Evolutionary conservation across 2,888 invertebrate species (phyloP).

Genomic region (Leucozona laternaria): DNA sequence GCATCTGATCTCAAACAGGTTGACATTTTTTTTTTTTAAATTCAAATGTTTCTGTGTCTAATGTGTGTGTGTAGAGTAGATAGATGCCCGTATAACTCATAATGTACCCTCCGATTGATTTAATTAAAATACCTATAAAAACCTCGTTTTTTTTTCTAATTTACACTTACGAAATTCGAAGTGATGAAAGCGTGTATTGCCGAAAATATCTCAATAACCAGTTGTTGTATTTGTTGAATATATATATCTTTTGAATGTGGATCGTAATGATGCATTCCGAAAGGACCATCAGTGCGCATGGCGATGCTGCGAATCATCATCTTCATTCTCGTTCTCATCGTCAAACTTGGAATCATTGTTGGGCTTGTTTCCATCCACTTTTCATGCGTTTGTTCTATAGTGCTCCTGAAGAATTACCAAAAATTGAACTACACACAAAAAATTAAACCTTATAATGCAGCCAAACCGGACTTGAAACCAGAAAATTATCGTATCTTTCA

Average conservation of each 20-base stretch:
- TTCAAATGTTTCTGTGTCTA: not conserved
- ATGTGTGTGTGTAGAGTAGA: not conserved
- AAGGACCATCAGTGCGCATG: not conserved
- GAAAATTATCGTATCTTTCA: constrained; percentile 72
- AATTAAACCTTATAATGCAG: constrained; percentile 45
- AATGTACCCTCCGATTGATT: constrained; percentile 40
- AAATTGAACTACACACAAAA: constrained; percentile 3
- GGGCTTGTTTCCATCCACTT: constrained; percentile 57
- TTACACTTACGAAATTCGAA: constrained; percentile 47
- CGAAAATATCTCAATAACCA: constrained; percentile 57
- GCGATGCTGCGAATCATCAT: constrained; percentile 2
- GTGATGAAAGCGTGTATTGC: constrained; percentile 12
- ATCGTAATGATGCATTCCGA: constrained; percentile 26
- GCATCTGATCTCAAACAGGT: constrained; percentile 42
- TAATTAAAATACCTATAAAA: constrained; percentile 40
- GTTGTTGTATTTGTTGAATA: constrained; percentile 28
- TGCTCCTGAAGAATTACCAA: constrained; percentile 47
- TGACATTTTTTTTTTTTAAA: constrained; percentile 14
- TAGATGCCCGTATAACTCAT: not conserved
- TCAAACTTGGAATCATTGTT: constrained; percentile 23
- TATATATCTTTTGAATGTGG: not conserved
- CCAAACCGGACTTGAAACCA: constrained; percentile 74
- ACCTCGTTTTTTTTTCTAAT: constrained; percentile 43
- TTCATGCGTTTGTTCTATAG: constrained; percentile 70
- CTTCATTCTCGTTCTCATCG: constrained; percentile 55